A percentile compares a stretch with the other conserved stretches of the same genome.
phyloP scores from a whole-genome alignment of 2,113 vertebrate genomes.

The Aegypius monachus region DNA sequence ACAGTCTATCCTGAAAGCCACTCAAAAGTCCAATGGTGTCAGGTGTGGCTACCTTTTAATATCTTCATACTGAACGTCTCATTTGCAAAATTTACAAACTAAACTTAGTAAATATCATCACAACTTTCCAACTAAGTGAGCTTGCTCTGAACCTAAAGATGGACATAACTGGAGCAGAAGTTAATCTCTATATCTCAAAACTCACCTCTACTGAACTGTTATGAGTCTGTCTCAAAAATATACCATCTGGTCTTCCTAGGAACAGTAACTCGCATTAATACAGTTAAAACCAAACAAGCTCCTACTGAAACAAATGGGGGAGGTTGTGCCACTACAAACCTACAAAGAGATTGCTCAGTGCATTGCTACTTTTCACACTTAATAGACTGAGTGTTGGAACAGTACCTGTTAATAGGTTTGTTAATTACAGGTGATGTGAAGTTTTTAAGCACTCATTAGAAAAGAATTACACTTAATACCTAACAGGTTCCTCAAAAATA shows the following conservation, averaged over 20 bases:
- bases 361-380: background rate
- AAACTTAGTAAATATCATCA: background rate
- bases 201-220: background rate
- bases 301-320: background rate
- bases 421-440: constrained; percentile 15
- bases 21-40: background rate
- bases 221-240: background rate
- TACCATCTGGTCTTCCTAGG: background rate
- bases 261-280: background rate
- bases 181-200: background rate
- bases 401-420: background rate
- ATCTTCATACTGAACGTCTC: background rate
- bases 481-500: background rate
- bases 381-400: background rate
- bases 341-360: background rate
- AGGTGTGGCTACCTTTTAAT: background rate
- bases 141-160: background rate
- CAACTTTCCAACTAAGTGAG: background rate
- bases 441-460: background rate
- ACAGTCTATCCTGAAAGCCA: background rate
- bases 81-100: background rate
- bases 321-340: background rate
- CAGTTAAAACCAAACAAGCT: background rate
- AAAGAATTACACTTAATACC: background rate
- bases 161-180: background rate